phyloP scores from a whole-genome alignment of 2,113 vertebrate species.

The Cygnus atratus region DNA sequence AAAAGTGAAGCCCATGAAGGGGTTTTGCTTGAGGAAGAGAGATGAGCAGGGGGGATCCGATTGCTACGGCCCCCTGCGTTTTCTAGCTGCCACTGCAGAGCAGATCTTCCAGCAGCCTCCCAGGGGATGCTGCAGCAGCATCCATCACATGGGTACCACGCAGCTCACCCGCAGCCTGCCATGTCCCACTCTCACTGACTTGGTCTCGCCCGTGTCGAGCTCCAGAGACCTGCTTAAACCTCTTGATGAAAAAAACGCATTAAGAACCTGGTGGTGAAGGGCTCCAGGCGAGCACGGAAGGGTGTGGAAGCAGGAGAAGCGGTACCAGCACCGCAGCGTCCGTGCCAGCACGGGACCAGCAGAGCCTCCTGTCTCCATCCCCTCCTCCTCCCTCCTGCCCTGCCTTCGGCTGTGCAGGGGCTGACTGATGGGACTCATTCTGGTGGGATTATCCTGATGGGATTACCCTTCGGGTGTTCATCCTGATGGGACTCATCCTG shows the following conservation, averaged over 20 bases:
- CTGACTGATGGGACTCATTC: not conserved
- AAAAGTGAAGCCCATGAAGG: not conserved
- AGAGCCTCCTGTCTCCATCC: not conserved
- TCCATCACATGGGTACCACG: rapidly evolving
- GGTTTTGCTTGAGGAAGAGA: not conserved
- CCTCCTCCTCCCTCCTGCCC: not conserved
- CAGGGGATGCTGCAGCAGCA: not conserved
- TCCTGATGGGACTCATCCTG: rapidly evolving
- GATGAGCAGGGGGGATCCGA: not conserved
- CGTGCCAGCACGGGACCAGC: not conserved
- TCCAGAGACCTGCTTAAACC: not conserved
- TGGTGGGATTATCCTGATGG: not conserved
- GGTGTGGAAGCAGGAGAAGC: not conserved
- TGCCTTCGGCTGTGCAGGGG: not conserved
- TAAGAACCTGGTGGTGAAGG: not conserved
- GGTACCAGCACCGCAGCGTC: rapidly evolving
- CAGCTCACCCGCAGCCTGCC: not conserved
- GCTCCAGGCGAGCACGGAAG: not conserved
- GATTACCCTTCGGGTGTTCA: not conserved
- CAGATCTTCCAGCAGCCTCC: not conserved
- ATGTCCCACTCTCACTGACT: not conserved
- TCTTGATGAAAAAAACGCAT: not conserved
- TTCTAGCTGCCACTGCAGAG: not conserved
- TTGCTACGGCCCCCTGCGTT: not conserved
- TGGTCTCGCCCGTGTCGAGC: not conserved